Evolutionary conservation across 2,888 invertebrate species (phyloP), one percentile per base, ranked within the genome.

Genomic region (Agrilus biguttatus): DNA sequence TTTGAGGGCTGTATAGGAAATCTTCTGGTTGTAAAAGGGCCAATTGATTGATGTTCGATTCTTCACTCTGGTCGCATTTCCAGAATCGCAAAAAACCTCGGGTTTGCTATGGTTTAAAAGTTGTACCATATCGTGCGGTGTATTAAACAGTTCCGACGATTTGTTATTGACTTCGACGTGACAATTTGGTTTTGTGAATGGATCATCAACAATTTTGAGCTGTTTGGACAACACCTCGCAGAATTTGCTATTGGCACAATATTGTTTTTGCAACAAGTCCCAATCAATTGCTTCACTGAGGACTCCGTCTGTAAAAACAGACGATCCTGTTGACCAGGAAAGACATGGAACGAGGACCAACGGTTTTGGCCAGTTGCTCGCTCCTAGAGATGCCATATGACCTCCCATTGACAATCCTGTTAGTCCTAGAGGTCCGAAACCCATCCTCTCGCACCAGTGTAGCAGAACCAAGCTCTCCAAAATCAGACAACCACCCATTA

Each of bases 351-450:
- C 84, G 45, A 97, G 69, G 3, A 90, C 85, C 51, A 97, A 67
- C 6, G 97, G 97, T 60, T 92, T 87, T 17, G 88, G 88, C 89
- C 93, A 95, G 67, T 86, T 93, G 10, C 91, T 86, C 10, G 95
- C 96, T 49, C 95, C 93, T 53, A 98, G 71, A 5, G 93, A 93
- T 49, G 97, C 96, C 96, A 96, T 98, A 73, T 95, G 93, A 44
- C 96, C 96, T 44, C 96, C 96, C 95, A 97, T 95, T 21, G 96
- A 96, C 43, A 96, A 75, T 8, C 96, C 97, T 32, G 93, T 91
- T 41, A 97, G 77, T 40, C 93, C 95, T 17, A 97, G 72, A 0
- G 97, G 96, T 10, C 93, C 92, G 54, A 83, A 84, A 12, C 95
- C 95, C 60, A 87, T 78, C 42, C 77, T 71, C 67, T 92, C 89